Base-by-base conservation (phyloP, 2,888 invertebrate species). In the Cotesia congregata region DNA sequence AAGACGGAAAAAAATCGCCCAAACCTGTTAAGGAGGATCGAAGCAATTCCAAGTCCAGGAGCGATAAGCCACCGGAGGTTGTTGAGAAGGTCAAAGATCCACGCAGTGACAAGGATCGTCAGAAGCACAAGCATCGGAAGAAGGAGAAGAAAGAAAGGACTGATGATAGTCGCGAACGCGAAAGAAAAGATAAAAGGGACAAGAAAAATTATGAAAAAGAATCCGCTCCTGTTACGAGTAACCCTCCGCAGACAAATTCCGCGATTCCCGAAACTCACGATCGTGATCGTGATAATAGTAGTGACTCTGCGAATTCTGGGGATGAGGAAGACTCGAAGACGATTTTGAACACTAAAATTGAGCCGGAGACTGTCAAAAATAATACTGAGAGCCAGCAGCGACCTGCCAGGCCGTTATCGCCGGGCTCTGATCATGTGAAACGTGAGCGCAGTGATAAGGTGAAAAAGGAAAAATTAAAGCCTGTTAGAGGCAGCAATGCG, bases 101-200 rank as follows among this genome's bases (percentile, higher is more conserved):
- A 0, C 87, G 86, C 61, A 82, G 75, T 7, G 89, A 89, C 0
- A 90, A 90, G 20, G 91, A 87, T 5, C 90, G 88, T 72, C 89
- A 90, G 40, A 91, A 91, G 79, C 91, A 92, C 79, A 92, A 92
- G 79, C 91, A 92, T 81, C 91, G 91, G 82, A 91, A 92, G 81
- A 90, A 90, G 79, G 91, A 92, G 12, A 89, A 88, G 80, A 94
- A 94, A 83, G 94, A 93, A 84, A 91, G 91, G 74, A 91, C 93
- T 85, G 93, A 94, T 17, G 92, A 92, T 83, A 93, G 93, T 68
- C 92, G 92, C 83, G 93, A 93, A 68, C 92, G 92, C 82, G 93
- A 92, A 41, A 88, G 85, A 64, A 87, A 85, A 50, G 86, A 86
- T 15, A 87, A 87, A 68, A 87, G 88, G 17, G 90, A 90, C 7